A percentile compares a stretch with the other conserved stretches of the same genome.
These are phyloP conservation scores for Paramacrobiotus metropolitanus DNA, from an alignment of 1,140 invertebrate species.

Conservation along the genomic window DNA sequence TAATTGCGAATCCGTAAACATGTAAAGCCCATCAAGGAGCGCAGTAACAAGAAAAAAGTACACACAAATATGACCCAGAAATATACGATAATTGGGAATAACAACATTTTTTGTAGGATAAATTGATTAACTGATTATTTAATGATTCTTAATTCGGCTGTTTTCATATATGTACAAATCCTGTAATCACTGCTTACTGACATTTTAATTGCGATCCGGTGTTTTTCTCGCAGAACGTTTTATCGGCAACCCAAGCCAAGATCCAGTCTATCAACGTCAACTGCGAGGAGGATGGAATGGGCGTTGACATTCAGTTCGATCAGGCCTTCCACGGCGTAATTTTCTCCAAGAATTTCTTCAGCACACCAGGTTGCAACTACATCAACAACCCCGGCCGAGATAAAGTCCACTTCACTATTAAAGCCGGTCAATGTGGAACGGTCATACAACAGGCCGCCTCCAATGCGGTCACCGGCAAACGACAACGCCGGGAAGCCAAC, in stretches of 20 bases:
- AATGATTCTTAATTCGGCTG: too few species aligned
- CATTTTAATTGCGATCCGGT: too few species aligned
- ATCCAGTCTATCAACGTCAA: slow-evolving; percentile 76
- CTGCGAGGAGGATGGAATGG: slow-evolving; percentile 82
- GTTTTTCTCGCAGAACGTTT: too few species aligned
- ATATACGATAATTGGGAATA: too few species aligned
- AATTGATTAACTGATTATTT: too few species aligned
- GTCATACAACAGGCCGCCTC: not conserved
- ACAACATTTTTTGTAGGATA: too few species aligned
- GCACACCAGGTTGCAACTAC: not conserved
- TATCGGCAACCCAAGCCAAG: slow-evolving; percentile 29
- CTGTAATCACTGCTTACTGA: not conserved
- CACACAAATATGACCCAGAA: too few species aligned
- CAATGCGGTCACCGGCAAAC: not conserved
- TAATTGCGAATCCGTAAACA: too few species aligned
- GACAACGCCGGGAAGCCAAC: not conserved
- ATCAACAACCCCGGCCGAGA: not conserved
- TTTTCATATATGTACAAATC: too few species aligned
- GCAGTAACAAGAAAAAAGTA: too few species aligned
- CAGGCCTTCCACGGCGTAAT: slow-evolving; percentile 84
- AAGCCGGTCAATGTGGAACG: not conserved
- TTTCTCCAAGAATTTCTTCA: slow-evolving; percentile 47
- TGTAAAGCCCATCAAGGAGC: too few species aligned
- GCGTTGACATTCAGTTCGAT: slow-evolving; percentile 79
- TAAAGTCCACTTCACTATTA: not conserved